Percentiles rank a stretch among this genome's conserved stretches.
Conservation (phyloP, 1,140 invertebrate genomes). For the Cyclargus thomasi region DNA sequence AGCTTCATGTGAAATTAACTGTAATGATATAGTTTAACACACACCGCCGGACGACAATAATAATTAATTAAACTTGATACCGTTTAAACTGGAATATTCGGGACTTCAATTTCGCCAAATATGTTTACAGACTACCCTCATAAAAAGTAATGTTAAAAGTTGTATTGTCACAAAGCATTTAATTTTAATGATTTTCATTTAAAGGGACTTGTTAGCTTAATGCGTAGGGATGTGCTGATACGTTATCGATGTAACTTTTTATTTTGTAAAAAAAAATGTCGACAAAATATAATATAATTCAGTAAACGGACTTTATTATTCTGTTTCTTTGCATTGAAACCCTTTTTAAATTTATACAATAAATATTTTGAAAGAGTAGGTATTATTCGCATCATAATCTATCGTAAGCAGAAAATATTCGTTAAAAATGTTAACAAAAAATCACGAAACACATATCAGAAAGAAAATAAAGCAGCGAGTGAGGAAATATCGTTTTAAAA, state of each 20-base stretch:
- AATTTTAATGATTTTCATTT: not conserved
- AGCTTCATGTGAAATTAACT: not conserved
- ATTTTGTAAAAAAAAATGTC: not conserved
- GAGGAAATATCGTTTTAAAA: not conserved
- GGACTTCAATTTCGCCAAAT: not conserved
- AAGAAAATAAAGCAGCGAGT: not conserved
- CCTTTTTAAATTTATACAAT: too few relatives aligned
- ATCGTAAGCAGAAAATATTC: too few relatives aligned
- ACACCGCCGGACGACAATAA: not conserved
- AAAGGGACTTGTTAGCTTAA: not conserved
- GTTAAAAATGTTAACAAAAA: not conserved
- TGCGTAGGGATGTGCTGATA: not conserved
- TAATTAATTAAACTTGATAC: not conserved
- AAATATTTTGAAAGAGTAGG: too few relatives aligned
- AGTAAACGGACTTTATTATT: too few relatives aligned
- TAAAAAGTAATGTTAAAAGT: not conserved
- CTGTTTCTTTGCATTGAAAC: too few relatives aligned
- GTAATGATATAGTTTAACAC: not conserved
- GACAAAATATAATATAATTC: not conserved
- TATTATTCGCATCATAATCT: too few relatives aligned
- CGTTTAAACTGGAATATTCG: not conserved
- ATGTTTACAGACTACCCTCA: not conserved
- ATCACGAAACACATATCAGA: not conserved
- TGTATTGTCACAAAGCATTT: slow-evolving; percentile 3
- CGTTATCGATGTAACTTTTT: not conserved